These are phyloP conservation scores for Hyppa rectilinea DNA, from an alignment of 2,888 invertebrate genomes.

Conservation along the genomic window DNA sequence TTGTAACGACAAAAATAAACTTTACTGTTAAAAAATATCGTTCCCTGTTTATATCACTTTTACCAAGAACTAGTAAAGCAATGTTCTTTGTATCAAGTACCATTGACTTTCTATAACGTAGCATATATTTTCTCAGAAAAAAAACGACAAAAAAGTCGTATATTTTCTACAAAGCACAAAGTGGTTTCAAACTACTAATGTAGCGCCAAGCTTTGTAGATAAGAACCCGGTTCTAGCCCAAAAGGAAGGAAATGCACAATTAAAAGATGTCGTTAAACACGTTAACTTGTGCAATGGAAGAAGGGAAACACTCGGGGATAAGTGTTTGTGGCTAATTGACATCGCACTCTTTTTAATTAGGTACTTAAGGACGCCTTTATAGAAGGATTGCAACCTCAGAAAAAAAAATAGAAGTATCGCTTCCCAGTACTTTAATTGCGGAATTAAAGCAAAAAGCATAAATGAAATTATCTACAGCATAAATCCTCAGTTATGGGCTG, in stretches of 20 bases:
- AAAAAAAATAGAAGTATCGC: neutral
- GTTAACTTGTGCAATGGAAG: constrained; percentile 22
- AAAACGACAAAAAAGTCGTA: neutral
- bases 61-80: neutral
- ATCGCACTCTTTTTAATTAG: constrained; percentile 5
- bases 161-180: neutral
- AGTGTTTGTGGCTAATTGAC: constrained; percentile 35
- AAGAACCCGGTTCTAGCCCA: constrained; percentile 39
- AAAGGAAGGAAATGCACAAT: constrained; percentile 43
- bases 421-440: constrained; percentile 26
- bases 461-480: constrained; percentile 50
- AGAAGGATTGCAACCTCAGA: neutral
- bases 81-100: neutral
- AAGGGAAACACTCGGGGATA: constrained; percentile 11
- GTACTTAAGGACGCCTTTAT: constrained; percentile 1
- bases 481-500: constrained; percentile 43
- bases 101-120: neutral
- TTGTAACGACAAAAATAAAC: too few relatives aligned
- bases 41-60: too few relatives aligned
- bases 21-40: too few relatives aligned
- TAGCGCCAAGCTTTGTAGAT: constrained; percentile 38
- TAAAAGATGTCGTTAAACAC: constrained; percentile 36
- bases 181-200: constrained; percentile 1
- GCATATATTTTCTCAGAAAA: too few relatives aligned
- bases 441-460: constrained; percentile 26